Percentiles rank a stretch among this genome's conserved stretches.
Evolutionary conservation across 2,888 invertebrate genomes (phyloP).

Genomic region (Dryomyza anilis): DNA sequence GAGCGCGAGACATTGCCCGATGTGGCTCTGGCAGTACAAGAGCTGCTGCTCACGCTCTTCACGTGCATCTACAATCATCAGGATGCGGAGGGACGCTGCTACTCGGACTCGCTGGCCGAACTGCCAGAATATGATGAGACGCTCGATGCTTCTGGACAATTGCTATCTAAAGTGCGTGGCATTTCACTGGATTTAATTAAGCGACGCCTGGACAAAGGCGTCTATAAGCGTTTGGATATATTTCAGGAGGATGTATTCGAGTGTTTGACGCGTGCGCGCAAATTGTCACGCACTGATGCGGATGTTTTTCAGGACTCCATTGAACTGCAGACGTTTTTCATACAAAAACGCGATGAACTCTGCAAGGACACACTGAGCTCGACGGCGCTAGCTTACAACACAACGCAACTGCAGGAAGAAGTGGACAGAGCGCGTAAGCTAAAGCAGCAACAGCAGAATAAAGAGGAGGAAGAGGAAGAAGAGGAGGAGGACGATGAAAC

Average conservation of each 20-base stretch:
- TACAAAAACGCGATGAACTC: slow-evolving; percentile 73
- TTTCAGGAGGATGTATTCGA: slow-evolving; percentile 97
- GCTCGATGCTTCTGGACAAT: slow-evolving; percentile 62
- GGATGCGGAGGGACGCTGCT: slow-evolving; percentile 95
- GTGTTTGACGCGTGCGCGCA: slow-evolving; percentile 88
- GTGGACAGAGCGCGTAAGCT: slow-evolving; percentile 78
- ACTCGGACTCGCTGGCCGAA: slow-evolving; percentile 94
- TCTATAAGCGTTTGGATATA: slow-evolving; percentile 89
- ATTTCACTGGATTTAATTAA: slow-evolving; percentile 93
- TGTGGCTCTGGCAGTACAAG: slow-evolving; percentile 87
- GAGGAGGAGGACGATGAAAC: slow-evolving; percentile 64
- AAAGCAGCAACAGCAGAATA: slow-evolving; percentile 77
- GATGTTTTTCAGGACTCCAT: slow-evolving; percentile 95
- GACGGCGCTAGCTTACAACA: slow-evolving; percentile 82
- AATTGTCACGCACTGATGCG: slow-evolving; percentile 88
- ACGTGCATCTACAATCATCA: slow-evolving; percentile 95
- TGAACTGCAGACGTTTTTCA: slow-evolving; percentile 89
- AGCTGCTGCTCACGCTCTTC: slow-evolving; percentile 87
- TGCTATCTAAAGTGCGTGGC: slow-evolving; percentile 70
- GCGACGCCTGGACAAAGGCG: slow-evolving; percentile 85
- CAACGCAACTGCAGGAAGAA: slow-evolving; percentile 74
- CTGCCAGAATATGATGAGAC: slow-evolving; percentile 85
- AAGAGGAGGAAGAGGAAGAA: slow-evolving; percentile 77
- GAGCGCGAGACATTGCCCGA: slow-evolving; percentile 80
- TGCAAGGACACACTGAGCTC: slow-evolving; percentile 84